Evolutionary conservation across 2,797 vertebrate species (phyloP), one percentile per base, ranked within the genome.

Genomic region (Dipus sagitta): DNA sequence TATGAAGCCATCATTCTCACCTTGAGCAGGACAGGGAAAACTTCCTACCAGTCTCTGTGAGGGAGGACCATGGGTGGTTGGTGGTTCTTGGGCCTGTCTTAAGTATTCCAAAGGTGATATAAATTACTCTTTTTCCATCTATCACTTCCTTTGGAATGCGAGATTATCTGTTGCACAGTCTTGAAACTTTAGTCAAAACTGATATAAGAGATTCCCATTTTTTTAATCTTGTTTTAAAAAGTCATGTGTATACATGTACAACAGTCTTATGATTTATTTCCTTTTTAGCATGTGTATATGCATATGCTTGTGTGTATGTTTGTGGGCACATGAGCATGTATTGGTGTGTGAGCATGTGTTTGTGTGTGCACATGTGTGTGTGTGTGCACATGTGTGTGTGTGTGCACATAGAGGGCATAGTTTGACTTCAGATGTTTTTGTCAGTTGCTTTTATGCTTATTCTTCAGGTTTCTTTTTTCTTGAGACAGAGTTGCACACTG

Each of bases 141-240:
- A 1, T 71, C 60, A 58, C 17, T 62, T 1, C 54, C 52, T 90
- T 54, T 76, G 71, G 23, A 78, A 6, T 68, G n/a, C 82, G 11
- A 14, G 30, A 67, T 58, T 89, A 52, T 90, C 75, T 87, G 26
- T 0, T 71, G 6, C 7, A 2, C 28, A n/a, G 7, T 86, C 12
- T 80, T 85, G 20, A 86, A 94, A n/a, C 14, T 47, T 47, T 58
- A 74, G 11, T 81, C n/a, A 85, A 54, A 76, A 90, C 12, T 52
- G 12, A 80, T 78, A 47, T 0, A 82, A 86, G 72, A 62, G 12
- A 54, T 70, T 32, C 1, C 9, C 9, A 38, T 28, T 85, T 93
- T 91, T 84, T 75, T n/a, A n/a, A 47, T 68, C 13, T 30, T 81
- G 18, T 47, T 54, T 24, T 3, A 83, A 30, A 80, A 62, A 54